Conservation (phyloP, 1,140 invertebrate species). For the Danaus melanippus region DNA sequence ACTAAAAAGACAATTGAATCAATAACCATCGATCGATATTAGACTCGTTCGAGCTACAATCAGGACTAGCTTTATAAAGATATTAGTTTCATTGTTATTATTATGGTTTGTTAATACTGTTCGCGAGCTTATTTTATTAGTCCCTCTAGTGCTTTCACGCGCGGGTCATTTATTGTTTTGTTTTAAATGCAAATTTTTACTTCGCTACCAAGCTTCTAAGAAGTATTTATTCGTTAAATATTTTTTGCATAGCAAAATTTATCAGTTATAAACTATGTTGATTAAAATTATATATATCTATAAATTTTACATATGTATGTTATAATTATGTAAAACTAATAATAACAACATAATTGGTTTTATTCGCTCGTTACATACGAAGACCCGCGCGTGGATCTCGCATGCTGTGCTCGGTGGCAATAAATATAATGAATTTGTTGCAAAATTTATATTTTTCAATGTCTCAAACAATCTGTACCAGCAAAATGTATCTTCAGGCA, state of each 20-base stretch:
- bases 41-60: constrained; percentile 66
- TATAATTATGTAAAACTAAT: no score
- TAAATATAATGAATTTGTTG: no score
- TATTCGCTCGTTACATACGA: no score
- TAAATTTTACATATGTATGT: constrained; percentile 4
- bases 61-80: constrained; percentile 60
- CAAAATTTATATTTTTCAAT: no score
- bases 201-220: constrained; percentile 13
- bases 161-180: constrained; percentile 33
- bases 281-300: no score
- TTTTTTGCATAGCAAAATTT: no score
- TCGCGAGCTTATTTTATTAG: constrained; percentile 56
- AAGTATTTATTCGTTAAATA: constrained; percentile 6
- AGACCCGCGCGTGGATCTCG: no score
- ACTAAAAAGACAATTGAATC: constrained; percentile 58
- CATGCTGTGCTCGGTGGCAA: constrained; percentile 18
- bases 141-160: constrained; percentile 41
- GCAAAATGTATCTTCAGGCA: no score
- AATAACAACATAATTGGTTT: no score
- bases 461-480: no score
- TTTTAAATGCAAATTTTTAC: constrained; percentile 8
- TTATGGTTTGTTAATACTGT: constrained; percentile 55
- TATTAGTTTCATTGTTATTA: constrained; percentile 64
- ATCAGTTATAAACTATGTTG: no score
- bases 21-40: constrained; percentile 66